phyloP scores from a whole-genome alignment of 92 coral and sea anemone genomes.

The Porites rus region DNA sequence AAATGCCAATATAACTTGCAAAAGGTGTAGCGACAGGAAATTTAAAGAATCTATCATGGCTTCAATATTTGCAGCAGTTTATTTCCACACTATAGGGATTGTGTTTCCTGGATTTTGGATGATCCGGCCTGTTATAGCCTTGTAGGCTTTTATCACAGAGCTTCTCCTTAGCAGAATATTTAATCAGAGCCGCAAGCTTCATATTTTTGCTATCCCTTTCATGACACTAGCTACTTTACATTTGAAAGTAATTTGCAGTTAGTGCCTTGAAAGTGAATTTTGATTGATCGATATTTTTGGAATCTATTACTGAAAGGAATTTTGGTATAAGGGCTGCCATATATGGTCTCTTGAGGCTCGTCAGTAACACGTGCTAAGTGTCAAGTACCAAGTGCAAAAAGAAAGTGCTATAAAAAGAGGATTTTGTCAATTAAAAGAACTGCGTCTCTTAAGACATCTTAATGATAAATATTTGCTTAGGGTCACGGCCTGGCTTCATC shows the following conservation, averaged over 20 bases:
- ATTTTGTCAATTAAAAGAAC: too few relatives aligned
- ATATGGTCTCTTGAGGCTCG: too few relatives aligned
- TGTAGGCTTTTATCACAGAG: background rate
- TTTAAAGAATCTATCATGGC: background rate
- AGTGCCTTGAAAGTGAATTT: background rate
- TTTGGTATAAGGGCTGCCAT: too few relatives aligned
- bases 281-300: too few relatives aligned
- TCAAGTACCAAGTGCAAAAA: too few relatives aligned
- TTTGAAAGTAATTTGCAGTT: background rate
- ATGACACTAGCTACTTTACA: background rate
- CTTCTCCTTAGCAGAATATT: too few relatives aligned
- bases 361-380: too few relatives aligned
- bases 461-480: too few relatives aligned
- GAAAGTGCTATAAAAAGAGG: too few relatives aligned
- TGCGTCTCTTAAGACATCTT: background rate
- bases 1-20: background rate
- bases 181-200: too few relatives aligned
- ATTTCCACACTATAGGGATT: background rate
- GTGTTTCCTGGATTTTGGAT: background rate
- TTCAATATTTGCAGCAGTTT: background rate
- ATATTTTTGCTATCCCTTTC: background rate
- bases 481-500: too few relatives aligned
- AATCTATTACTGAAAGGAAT: too few relatives aligned
- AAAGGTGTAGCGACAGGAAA: background rate
- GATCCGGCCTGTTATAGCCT: background rate